Percentiles rank a stretch among this genome's conserved stretches.
Evolutionary conservation across 2,888 invertebrate genomes (phyloP).

Genomic region (Patella caerulea): DNA sequence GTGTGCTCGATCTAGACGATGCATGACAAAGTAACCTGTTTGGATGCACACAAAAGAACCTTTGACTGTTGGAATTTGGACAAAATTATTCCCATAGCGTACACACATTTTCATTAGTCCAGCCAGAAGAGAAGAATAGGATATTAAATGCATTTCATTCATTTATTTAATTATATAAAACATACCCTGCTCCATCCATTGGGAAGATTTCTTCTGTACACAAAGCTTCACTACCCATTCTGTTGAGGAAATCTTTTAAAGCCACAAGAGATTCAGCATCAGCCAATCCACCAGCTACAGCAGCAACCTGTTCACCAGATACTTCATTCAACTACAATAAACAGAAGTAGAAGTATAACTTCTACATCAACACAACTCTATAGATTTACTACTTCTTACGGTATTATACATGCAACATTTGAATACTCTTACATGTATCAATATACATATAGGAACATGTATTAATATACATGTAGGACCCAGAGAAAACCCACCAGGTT

Average conservation of each 20-base stretch:
- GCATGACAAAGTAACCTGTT: too few species aligned
- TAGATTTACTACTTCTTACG: too few species aligned
- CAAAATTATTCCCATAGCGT: not conserved
- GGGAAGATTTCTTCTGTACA: conserved; percentile 95
- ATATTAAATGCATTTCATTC: not conserved
- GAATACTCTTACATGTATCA: too few species aligned
- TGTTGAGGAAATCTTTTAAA: conserved; percentile 92
- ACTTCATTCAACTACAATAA: conserved; percentile 40
- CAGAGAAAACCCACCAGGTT: too few species aligned
- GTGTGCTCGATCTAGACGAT: too few species aligned
- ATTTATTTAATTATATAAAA: conserved; percentile 3
- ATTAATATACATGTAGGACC: too few species aligned
- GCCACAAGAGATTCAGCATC: conserved; percentile 93
- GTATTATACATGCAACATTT: too few species aligned
- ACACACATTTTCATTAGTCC: not conserved
- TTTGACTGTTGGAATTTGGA: too few species aligned
- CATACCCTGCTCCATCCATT: conserved; percentile 70
- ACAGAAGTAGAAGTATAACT: too few species aligned
- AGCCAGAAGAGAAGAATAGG: not conserved
- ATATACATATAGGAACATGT: too few species aligned
- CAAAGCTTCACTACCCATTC: conserved; percentile 85
- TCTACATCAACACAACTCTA: too few species aligned
- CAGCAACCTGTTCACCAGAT: conserved; percentile 81
- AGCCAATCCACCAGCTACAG: conserved; percentile 89
- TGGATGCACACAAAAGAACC: too few species aligned